A percentile compares a stretch with the other conserved stretches of the same genome.
Evolutionary conservation across 1,140 invertebrate genomes (phyloP).

Genomic region (Drosophila ironensis): DNA sequence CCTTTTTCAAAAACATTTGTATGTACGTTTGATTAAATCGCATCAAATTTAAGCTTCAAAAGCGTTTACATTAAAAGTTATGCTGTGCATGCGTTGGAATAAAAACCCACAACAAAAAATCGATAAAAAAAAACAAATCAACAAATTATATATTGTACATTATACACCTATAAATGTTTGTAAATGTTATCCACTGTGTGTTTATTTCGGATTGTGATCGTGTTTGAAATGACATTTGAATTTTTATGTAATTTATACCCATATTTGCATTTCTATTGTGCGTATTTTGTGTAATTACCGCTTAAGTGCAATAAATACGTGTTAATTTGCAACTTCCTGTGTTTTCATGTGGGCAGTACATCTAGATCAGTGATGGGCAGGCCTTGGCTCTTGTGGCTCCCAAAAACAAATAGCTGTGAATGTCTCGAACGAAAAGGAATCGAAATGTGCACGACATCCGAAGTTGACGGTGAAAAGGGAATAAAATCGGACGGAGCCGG

Average conservation of each 20-base stretch:
- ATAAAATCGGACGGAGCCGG: too few species aligned
- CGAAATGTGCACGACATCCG: too few species aligned
- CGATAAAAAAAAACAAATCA: constrained; percentile 5
- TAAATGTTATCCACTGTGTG: constrained; percentile 59
- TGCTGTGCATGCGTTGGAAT: constrained; percentile 53
- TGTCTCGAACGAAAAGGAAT: too few species aligned
- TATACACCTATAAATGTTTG: constrained; percentile 49
- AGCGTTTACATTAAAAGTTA: constrained; percentile 54
- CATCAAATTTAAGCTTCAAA: constrained; percentile 61
- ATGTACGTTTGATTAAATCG: constrained; percentile 73
- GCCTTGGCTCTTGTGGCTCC: too few species aligned
- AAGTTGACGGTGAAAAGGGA: too few species aligned
- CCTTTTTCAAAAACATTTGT: constrained; percentile 65
- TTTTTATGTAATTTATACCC: constrained; percentile 37
- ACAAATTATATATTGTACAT: constrained; percentile 31
- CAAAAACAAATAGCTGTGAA: too few species aligned
- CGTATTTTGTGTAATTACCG: constrained; percentile 61
- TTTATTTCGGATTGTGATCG: constrained; percentile 67
- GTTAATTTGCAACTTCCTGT: constrained; percentile 59
- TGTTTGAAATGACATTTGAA: constrained; percentile 56
- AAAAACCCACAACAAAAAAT: constrained; percentile 6
- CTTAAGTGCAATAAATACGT: constrained; percentile 69
- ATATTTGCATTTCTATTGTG: constrained; percentile 68
- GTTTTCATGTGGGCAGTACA: too few species aligned
- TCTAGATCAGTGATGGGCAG: too few species aligned